These are phyloP conservation scores for Salvelinus sp. DNA, from an alignment of 2,113 vertebrate species.

Conservation along the genomic window DNA sequence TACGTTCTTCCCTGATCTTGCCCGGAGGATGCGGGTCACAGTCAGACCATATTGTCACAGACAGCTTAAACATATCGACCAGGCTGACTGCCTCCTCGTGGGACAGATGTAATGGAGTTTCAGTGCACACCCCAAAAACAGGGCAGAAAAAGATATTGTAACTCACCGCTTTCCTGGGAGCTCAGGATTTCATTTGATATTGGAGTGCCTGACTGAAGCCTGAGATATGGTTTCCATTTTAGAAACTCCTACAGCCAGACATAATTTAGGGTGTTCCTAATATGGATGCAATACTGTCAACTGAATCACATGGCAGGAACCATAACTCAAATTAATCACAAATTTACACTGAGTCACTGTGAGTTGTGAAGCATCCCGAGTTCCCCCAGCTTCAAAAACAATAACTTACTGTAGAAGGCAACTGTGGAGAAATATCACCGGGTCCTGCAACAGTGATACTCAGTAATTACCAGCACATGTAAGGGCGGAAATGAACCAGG, in stretches of 20 bases:
- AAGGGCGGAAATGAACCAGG: conserved; percentile 60
- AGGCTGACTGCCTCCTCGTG: conserved; percentile 14
- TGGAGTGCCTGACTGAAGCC: not conserved
- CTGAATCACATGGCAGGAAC: no score
- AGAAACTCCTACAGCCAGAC: no score
- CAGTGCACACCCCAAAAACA: not conserved
- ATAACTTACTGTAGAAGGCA: conserved; percentile 3
- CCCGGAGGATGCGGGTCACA: no score
- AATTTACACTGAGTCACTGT: no score
- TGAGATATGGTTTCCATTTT: no score
- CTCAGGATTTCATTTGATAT: not conserved
- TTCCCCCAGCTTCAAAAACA: conserved; percentile 14
- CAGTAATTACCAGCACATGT: conserved; percentile 53
- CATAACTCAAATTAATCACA: no score
- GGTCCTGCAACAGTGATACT: conserved; percentile 16
- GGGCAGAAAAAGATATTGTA: not conserved
- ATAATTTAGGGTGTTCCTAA: no score
- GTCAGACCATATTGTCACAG: conserved; percentile 8
- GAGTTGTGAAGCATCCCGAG: no score
- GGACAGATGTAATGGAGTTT: conserved; percentile 44
- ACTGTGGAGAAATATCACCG: conserved; percentile 25
- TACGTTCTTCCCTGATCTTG: no score
- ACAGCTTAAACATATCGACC: conserved; percentile 42
- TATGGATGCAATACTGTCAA: no score
- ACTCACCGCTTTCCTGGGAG: not conserved